Conservation (phyloP, 2,113 vertebrate species). For the Zapornia atra region DNA sequence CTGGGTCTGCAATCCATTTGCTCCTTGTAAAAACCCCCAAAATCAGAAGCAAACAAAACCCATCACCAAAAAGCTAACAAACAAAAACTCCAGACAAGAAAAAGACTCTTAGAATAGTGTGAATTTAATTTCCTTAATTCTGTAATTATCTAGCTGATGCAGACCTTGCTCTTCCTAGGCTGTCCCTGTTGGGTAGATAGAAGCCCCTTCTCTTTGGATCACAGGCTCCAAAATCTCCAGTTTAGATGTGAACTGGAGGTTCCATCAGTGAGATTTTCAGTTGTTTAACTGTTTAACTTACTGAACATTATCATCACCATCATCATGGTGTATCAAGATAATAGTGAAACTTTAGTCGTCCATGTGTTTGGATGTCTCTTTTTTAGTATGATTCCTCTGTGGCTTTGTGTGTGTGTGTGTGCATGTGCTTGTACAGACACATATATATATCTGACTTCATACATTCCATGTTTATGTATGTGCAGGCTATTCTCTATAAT, state of each 20-base stretch:
- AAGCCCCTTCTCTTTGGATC: neutral
- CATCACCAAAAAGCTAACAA: neutral
- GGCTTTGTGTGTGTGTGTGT: neutral
- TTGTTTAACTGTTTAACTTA: neutral
- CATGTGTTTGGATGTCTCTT: neutral
- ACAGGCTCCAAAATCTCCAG: neutral
- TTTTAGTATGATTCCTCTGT: neutral
- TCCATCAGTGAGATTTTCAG: neutral
- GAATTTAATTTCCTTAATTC: neutral
- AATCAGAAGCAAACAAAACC: neutral
- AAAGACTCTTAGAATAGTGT: neutral
- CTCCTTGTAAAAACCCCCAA: neutral
- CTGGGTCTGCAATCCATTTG: neutral
- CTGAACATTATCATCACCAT: neutral
- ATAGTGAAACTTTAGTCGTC: neutral
- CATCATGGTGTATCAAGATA: neutral
- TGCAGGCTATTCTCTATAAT: neutral
- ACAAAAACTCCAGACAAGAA: neutral
- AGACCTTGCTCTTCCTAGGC: accelerated
- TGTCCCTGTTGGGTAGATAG: neutral
- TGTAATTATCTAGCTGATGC: neutral
- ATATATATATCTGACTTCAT: neutral
- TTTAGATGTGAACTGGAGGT: neutral
- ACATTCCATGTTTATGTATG: neutral
- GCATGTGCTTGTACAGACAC: neutral